These are phyloP conservation scores for Chiloscyllium punctatum DNA, from an alignment of 2,797 vertebrate species.

Conservation along the genomic window DNA sequence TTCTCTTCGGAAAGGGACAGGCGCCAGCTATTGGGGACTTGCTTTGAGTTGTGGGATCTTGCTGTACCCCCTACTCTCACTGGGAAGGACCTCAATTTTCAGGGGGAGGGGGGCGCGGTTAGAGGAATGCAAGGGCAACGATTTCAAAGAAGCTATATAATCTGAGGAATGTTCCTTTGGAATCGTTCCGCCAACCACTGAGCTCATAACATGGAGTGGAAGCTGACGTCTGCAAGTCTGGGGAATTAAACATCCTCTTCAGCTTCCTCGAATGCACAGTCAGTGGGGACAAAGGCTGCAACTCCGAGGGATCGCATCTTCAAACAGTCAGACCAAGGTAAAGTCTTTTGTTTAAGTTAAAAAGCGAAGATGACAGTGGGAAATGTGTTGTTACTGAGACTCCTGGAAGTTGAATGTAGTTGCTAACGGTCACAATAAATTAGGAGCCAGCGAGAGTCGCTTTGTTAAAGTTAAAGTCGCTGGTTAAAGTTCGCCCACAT, in stretches of 20 bases:
- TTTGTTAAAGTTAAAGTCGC: neutral
- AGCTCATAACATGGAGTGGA: neutral
- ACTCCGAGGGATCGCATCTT: neutral
- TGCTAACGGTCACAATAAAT: neutral
- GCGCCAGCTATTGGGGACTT: neutral
- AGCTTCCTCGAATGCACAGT: neutral
- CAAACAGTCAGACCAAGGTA: neutral
- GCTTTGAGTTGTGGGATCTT: neutral
- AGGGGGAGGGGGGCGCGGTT: neutral
- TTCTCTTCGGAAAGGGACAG: neutral
- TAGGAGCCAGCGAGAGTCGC: neutral
- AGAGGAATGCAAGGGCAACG: neutral
- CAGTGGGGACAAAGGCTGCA: neutral
- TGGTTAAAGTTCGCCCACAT: neutral
- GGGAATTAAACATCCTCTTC: neutral
- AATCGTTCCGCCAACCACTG: neutral
- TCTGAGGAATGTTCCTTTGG: neutral
- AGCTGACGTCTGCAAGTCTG: neutral
- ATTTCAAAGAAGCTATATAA: neutral
- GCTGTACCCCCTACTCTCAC: neutral
- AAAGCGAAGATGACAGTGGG: neutral
- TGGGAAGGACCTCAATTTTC: neutral
- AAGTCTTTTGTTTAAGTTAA: neutral
- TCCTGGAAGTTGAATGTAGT: neutral
- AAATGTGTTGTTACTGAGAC: too few species aligned